Conservation (phyloP, 1,140 invertebrate genomes). For the Sycophila sp. region DNA sequence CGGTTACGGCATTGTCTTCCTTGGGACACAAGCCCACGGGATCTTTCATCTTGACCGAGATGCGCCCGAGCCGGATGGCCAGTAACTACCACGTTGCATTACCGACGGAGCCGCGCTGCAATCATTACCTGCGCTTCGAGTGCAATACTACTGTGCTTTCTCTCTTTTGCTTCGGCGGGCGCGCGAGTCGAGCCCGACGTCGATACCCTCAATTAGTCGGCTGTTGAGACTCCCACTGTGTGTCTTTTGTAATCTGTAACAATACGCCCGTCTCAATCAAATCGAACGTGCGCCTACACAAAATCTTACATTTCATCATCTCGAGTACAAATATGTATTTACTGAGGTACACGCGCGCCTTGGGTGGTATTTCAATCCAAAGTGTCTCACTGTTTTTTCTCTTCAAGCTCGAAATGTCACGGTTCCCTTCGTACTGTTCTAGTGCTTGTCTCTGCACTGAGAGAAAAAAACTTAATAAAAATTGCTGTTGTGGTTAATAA, state of each 20-base stretch:
- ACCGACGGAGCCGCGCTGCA: slow-evolving; percentile 53
- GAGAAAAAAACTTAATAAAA: no score
- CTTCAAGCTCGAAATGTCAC: no score
- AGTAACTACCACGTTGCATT: slow-evolving; percentile 62
- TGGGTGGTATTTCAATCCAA: slow-evolving; percentile 14
- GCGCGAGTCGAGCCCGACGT: neutral
- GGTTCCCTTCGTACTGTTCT: no score
- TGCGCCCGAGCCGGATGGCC: slow-evolving; percentile 43
- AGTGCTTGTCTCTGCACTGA: no score
- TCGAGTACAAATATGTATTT: neutral
- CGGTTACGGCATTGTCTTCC: no score
- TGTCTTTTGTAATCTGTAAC: neutral
- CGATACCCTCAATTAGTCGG: slow-evolving; percentile 31
- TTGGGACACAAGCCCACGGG: no score
- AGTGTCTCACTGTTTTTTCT: no score
- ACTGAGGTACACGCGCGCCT: neutral
- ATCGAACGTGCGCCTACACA: slow-evolving; percentile 3
- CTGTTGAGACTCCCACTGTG: neutral
- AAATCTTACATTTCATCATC: neutral
- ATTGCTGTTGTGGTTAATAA: no score
- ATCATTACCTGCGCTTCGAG: slow-evolving; percentile 56
- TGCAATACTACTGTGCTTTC: slow-evolving; percentile 54
- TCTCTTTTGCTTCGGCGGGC: neutral
- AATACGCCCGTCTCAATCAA: neutral
- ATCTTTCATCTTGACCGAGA: slow-evolving; percentile 63